Evolutionary conservation across 1,140 invertebrate genomes (phyloP).

Genomic region (Neotoxoptera formosana): DNA sequence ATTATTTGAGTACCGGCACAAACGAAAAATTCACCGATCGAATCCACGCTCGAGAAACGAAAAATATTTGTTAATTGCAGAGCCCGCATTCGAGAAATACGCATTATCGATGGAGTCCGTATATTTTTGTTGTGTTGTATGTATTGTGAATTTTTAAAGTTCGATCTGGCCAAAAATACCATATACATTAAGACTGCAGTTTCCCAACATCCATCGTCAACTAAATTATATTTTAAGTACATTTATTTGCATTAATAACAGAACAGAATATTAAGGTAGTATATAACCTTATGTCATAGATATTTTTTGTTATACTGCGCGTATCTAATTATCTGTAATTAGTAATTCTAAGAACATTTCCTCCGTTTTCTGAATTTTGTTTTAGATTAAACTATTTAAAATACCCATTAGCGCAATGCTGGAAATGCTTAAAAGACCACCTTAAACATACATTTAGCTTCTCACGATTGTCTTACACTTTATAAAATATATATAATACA

Average conservation of each 20-base stretch:
- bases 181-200: background rate
- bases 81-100: background rate
- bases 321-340: background rate
- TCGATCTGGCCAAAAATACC: background rate
- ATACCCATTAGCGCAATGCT: background rate
- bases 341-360: background rate
- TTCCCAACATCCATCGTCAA: background rate
- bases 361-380: background rate
- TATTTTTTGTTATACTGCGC: background rate
- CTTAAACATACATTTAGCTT: background rate
- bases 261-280: background rate
- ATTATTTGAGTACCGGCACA: background rate
- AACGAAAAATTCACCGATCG: background rate
- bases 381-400: background rate
- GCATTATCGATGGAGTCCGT: background rate
- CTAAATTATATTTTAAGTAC: background rate
- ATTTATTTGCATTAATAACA: background rate
- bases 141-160: background rate
- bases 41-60: background rate
- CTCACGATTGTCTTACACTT: background rate
- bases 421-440: background rate
- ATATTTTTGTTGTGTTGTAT: background rate
- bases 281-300: background rate
- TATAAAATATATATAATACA: background rate
- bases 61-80: slow-evolving; percentile 12